Percentiles rank a stretch among this genome's conserved stretches.
Conservation (phyloP, 2,797 vertebrate genomes). For the Austrolebias charrua region DNA sequence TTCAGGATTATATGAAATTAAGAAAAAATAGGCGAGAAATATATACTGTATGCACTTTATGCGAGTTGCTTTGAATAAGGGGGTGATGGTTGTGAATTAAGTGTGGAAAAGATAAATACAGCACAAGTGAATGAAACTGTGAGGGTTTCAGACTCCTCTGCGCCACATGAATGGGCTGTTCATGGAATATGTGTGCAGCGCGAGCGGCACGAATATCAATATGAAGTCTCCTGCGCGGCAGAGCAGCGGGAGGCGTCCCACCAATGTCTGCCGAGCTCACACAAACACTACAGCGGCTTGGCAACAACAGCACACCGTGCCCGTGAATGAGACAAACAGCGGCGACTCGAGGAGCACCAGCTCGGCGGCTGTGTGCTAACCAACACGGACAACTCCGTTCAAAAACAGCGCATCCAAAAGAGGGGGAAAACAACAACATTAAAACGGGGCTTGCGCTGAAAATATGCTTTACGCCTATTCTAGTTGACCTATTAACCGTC, state of each 20-base stretch:
- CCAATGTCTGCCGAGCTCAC: conserved; percentile 14
- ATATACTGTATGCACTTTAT: background rate
- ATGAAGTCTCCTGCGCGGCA: conserved; percentile 36
- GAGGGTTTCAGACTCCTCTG: background rate
- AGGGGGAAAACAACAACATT: conserved; percentile 49
- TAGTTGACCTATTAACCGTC: conserved; percentile 22
- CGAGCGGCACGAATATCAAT: conserved; percentile 25
- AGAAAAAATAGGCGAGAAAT: background rate
- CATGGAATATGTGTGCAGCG: background rate
- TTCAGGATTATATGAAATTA: conserved; percentile 2
- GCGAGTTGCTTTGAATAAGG: background rate
- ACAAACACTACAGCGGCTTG: conserved; percentile 25
- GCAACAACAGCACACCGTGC: conserved; percentile 37
- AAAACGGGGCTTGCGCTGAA: conserved; percentile 23
- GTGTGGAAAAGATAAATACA: background rate
- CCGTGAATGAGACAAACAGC: conserved; percentile 36
- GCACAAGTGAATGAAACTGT: background rate
- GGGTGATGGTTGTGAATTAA: background rate
- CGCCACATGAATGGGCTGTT: conserved; percentile 6
- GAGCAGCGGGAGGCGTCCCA: conserved; percentile 27
- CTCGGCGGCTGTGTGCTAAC: background rate
- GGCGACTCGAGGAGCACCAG: background rate
- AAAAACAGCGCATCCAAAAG: conserved; percentile 17
- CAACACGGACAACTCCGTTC: conserved; percentile 7
- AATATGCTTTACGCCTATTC: conserved; percentile 19